A percentile compares a stretch with the other conserved stretches of the same genome.
Evolutionary conservation across 2,113 vertebrate genomes (phyloP).

Genomic region (Sinocyclocheilus anophthalmus): DNA sequence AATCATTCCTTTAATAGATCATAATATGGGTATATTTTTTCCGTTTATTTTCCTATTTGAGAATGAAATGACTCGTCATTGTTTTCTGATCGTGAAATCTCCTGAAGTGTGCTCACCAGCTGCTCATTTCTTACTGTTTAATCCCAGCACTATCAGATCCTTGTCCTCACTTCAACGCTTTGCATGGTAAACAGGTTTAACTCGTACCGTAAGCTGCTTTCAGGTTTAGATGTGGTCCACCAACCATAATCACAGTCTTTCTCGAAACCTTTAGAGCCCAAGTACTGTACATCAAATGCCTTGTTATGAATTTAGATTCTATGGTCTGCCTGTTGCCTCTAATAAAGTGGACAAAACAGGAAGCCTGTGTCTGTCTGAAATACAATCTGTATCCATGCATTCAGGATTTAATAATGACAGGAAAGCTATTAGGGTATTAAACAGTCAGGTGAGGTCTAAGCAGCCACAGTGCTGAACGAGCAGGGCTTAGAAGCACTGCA

Average conservation of each 20-base stretch:
- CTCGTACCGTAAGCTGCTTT: conserved; percentile 75
- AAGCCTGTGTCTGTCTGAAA: conserved; percentile 10
- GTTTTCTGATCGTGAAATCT: conserved; percentile 8
- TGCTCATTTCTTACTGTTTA: conserved; percentile 39
- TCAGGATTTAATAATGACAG: conserved; percentile 38
- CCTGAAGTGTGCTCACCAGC: conserved; percentile 34
- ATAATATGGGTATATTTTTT: background rate
- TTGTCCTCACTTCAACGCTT: conserved; percentile 60
- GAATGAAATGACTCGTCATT: background rate
- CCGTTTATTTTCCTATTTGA: background rate
- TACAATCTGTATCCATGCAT: conserved; percentile 18
- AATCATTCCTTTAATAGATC: background rate
- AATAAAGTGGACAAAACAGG: conserved; percentile 5
- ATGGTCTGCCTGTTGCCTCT: background rate
- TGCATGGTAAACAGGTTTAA: conserved; percentile 69
- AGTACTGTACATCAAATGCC: background rate
- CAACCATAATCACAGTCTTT: conserved; percentile 26
- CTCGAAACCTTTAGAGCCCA: background rate
- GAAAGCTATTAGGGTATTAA: conserved; percentile 57
- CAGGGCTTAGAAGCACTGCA: conserved; percentile 52
- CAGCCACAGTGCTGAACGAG: conserved; percentile 51
- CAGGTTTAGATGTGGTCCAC: conserved; percentile 60
- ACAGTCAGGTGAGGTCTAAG: conserved; percentile 57
- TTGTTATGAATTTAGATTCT: background rate
- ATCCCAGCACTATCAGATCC: conserved; percentile 29